Evolutionary conservation across 2,888 invertebrate species (phyloP).

Genomic region (Drosophila pseudotalamancana): DNA sequence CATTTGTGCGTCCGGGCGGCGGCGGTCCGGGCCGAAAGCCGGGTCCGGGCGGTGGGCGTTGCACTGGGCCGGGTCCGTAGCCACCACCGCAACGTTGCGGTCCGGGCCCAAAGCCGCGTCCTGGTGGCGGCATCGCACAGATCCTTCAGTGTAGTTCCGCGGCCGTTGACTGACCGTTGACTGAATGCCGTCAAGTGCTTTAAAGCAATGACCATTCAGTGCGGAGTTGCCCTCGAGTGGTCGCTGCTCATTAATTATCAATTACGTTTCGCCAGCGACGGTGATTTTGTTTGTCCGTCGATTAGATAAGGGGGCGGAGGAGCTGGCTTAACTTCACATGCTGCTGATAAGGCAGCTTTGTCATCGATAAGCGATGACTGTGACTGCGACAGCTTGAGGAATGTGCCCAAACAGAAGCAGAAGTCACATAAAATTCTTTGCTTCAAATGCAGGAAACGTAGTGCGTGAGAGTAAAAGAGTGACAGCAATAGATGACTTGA

Average conservation of each 20-base stretch:
- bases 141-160: constrained; percentile 9
- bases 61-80: constrained; percentile 5
- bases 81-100: constrained; percentile 10
- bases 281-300: constrained; percentile 54
- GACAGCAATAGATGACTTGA: neutral
- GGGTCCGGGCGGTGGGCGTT: constrained; percentile 21
- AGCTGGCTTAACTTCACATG: constrained; percentile 23
- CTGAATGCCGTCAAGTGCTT: constrained; percentile 45
- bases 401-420: neutral
- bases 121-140: constrained; percentile 57
- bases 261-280: constrained; percentile 49
- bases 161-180: constrained; percentile 31
- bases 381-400: neutral
- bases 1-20: constrained; percentile 50
- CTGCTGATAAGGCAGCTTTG: constrained; percentile 32
- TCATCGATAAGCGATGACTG: constrained; percentile 37
- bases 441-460: neutral
- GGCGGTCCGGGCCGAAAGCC: constrained; percentile 38
- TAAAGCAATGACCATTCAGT: constrained; percentile 32
- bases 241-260: constrained; percentile 66
- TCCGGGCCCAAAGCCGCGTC: constrained; percentile 41
- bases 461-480: neutral
- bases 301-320: constrained; percentile 48
- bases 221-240: constrained; percentile 31
- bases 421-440: too few relatives aligned